phyloP scores from a whole-genome alignment of 1,140 invertebrate species.

The Ips typographus region DNA sequence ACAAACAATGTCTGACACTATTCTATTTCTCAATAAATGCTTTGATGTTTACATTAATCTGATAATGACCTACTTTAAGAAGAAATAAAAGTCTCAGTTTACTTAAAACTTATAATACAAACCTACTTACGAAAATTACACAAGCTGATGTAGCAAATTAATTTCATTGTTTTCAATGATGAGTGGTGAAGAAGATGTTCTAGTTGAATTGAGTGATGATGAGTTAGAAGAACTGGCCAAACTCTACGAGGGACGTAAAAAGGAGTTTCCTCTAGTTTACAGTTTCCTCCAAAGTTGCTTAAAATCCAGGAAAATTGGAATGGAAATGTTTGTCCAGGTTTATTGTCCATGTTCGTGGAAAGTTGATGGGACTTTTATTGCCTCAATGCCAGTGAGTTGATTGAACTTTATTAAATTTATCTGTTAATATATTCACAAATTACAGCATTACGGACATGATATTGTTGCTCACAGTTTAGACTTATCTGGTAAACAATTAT shows the following conservation, averaged over 20 bases:
- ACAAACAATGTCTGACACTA: too few species aligned
- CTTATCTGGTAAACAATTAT: conserved; percentile 4
- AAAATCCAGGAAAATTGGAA: conserved; percentile 6
- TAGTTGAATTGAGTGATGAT: conserved; percentile 8
- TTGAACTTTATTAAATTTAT: background rate
- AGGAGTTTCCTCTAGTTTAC: conserved; percentile 4
- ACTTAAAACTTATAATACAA: too few species aligned
- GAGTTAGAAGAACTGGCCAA: conserved; percentile 13
- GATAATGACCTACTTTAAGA: too few species aligned
- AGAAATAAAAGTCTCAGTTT: too few species aligned
- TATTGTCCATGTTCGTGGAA: conserved; percentile 13
- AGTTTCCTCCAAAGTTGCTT: conserved; percentile 19
- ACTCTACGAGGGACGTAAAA: background rate
- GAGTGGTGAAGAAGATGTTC: conserved; percentile 1
- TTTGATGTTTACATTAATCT: too few species aligned
- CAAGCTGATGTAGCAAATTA: background rate
- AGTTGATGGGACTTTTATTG: conserved; percentile 23
- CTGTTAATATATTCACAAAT: background rate
- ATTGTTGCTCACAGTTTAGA: conserved; percentile 9
- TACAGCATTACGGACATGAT: conserved; percentile 3
- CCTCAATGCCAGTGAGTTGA: conserved; percentile 17
- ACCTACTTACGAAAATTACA: conserved; percentile 2
- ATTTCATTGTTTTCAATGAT: background rate
- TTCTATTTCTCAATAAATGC: too few species aligned
- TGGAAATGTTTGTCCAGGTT: conserved; percentile 4